Percentiles rank a stretch among this genome's conserved stretches.
Evolutionary conservation across 2,797 vertebrate genomes (phyloP).

Genomic region (Buphagus erythrorhynchus): DNA sequence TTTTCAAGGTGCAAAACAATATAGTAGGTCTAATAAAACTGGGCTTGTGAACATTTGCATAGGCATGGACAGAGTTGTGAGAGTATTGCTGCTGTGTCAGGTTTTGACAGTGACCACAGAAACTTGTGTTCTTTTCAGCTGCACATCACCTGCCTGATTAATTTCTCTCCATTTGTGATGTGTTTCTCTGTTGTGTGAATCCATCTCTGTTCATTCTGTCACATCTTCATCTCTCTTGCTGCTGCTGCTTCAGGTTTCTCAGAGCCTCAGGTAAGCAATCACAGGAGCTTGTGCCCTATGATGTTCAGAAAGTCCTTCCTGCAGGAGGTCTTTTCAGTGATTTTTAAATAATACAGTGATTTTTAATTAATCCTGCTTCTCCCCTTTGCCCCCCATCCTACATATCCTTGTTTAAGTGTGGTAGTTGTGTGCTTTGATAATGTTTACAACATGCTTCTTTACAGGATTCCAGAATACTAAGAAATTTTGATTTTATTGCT

Average conservation of each 20-base stretch:
- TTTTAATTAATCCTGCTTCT: background rate
- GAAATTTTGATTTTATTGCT: background rate
- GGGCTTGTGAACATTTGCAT: background rate
- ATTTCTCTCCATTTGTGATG: constrained; percentile 80
- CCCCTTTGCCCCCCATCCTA: background rate
- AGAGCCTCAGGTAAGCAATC: constrained; percentile 72
- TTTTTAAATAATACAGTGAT: background rate
- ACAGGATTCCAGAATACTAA: background rate
- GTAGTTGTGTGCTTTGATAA: background rate
- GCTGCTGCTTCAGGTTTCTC: constrained; percentile 69
- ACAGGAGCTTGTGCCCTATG: background rate
- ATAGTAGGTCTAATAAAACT: background rate
- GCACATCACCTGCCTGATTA: constrained; percentile 70
- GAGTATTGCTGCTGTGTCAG: constrained; percentile 25
- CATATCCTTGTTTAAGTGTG: background rate
- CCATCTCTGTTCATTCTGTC: constrained; percentile 76
- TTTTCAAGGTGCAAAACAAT: background rate
- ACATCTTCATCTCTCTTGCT: constrained; percentile 76
- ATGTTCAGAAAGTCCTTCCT: background rate
- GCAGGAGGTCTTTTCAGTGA: background rate
- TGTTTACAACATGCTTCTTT: background rate
- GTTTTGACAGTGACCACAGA: constrained; percentile 51
- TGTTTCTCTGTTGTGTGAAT: constrained; percentile 79
- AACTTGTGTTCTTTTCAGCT: constrained; percentile 79
- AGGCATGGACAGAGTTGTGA: background rate